These are phyloP conservation scores for Dysmachus trigonus DNA, from an alignment of 2,888 invertebrate genomes.

Conservation along the genomic window DNA sequence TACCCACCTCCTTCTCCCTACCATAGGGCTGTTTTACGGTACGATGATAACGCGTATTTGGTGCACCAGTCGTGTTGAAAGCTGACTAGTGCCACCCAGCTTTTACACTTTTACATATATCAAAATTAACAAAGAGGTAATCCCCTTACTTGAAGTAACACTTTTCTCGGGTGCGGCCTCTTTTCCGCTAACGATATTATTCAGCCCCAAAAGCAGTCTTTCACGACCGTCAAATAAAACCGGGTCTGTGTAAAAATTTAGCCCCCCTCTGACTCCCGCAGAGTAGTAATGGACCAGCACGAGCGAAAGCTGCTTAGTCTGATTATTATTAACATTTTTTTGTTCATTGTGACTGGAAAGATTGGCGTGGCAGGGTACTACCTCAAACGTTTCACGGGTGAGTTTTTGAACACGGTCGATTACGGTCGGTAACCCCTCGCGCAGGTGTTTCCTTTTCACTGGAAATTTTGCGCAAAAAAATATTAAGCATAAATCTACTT, in stretches of 20 bases:
- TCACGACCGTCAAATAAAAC: slow-evolving; percentile 22
- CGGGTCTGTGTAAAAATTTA: neutral
- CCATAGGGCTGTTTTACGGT: neutral
- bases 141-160: neutral
- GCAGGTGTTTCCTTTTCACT: slow-evolving; percentile 11
- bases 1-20: too few species aligned
- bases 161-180: neutral
- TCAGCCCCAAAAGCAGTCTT: neutral
- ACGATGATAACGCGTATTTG: neutral
- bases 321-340: slow-evolving; percentile 21
- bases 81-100: neutral
- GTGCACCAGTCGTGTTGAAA: neutral
- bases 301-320: slow-evolving; percentile 19
- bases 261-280: neutral
- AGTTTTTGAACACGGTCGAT: neutral
- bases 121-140: neutral
- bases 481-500: neutral
- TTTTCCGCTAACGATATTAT: neutral
- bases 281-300: slow-evolving; percentile 18
- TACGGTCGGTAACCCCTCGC: slow-evolving; percentile 14
- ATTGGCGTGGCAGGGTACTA: neutral
- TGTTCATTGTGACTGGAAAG: neutral
- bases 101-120: neutral
- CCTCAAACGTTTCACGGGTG: neutral
- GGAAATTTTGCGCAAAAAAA: neutral